Percentiles rank a stretch among this genome's conserved stretches.
Conservation (phyloP, 2,113 vertebrate species). For the Fulica atra region DNA sequence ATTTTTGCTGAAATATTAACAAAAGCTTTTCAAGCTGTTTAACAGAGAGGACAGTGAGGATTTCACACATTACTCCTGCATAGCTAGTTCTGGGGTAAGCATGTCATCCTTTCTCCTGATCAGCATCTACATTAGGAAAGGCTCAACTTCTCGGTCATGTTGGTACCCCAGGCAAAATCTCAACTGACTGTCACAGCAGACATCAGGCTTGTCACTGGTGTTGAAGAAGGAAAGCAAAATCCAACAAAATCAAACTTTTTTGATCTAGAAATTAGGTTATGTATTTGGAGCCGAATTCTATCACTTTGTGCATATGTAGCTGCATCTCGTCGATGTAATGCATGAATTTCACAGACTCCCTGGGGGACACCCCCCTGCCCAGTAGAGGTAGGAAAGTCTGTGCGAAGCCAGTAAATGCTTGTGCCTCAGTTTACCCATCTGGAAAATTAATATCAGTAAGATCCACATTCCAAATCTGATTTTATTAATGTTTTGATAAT, state of each 20-base stretch:
- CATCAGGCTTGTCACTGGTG: background rate
- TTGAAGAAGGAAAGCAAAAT: background rate
- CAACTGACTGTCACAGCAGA: background rate
- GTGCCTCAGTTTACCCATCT: background rate
- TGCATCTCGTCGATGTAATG: background rate
- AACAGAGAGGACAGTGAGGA: background rate
- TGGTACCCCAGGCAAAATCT: background rate
- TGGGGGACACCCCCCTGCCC: background rate
- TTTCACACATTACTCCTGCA: background rate
- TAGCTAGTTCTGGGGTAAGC: background rate
- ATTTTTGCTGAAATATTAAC: background rate
- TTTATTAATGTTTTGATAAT: background rate
- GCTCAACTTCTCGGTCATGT: background rate
- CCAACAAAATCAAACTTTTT: background rate
- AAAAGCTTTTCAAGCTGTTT: background rate
- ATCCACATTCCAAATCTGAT: background rate
- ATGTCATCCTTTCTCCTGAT: background rate
- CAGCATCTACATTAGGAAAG: background rate
- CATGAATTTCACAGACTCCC: background rate
- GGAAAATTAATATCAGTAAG: background rate
- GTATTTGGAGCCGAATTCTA: background rate
- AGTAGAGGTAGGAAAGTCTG: background rate
- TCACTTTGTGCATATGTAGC: background rate
- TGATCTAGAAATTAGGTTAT: background rate
- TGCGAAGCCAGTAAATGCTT: background rate